A percentile compares a stretch with the other conserved stretches of the same genome.
phyloP scores from a whole-genome alignment of 2,888 invertebrate species.

The Drosophila paramelanica region DNA sequence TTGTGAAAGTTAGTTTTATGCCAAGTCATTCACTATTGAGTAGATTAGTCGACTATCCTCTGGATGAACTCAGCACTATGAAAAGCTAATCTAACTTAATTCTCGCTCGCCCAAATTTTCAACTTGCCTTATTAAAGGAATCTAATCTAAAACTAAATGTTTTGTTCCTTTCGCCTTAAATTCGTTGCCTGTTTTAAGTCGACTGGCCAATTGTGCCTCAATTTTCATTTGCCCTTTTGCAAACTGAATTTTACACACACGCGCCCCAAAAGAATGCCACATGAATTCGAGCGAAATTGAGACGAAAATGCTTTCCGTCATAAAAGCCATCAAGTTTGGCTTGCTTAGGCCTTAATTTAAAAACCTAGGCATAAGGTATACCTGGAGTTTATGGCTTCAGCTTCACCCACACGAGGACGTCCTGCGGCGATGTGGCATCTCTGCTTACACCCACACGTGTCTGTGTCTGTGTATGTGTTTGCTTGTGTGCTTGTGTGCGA shows the following conservation, averaged over 20 bases:
- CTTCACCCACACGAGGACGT: conserved; percentile 28
- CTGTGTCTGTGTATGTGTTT: conserved; percentile 4
- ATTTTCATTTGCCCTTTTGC: conserved; percentile 9
- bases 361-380: conserved; percentile 62
- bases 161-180: conserved; percentile 1
- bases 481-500: not conserved
- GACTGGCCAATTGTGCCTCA: conserved; percentile 6
- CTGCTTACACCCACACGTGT: conserved; percentile 43
- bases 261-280: conserved; percentile 16
- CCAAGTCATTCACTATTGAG: too few relatives aligned
- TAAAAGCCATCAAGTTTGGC: conserved; percentile 26
- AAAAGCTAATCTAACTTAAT: too few relatives aligned
- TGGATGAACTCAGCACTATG: too few relatives aligned
- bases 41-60: too few relatives aligned
- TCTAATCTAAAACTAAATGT: too few relatives aligned
- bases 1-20: not conserved
- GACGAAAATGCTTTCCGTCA: conserved; percentile 20
- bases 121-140: not conserved
- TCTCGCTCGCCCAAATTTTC: not conserved
- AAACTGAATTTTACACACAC: conserved; percentile 18
- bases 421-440: conserved; percentile 55
- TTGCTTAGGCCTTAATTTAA: conserved; percentile 49
- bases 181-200: conserved; percentile 16
- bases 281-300: conserved; percentile 23
- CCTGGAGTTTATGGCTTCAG: conserved; percentile 61